Percentiles rank a stretch among this genome's conserved stretches.
phyloP scores from a whole-genome alignment of 2,888 invertebrate genomes.

The Cepaea hortensis region DNA sequence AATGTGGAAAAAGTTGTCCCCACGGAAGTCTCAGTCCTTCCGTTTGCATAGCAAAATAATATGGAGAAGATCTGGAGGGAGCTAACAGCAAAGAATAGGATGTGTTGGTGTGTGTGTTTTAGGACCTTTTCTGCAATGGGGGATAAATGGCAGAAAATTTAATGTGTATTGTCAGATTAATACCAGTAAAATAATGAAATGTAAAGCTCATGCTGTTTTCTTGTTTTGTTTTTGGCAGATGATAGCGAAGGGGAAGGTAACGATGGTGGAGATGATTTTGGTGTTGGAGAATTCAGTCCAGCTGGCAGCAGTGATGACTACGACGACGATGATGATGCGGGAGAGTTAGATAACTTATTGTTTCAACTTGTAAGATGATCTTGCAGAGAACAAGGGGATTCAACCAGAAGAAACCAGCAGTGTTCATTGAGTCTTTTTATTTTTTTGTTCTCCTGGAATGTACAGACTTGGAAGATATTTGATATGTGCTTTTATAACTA shows the following conservation, averaged over 20 bases:
- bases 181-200: background rate
- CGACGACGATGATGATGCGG: conserved; percentile 43
- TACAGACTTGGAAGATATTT: too few relatives aligned
- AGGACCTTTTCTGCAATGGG: background rate
- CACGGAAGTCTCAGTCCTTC: too few relatives aligned
- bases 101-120: too few relatives aligned
- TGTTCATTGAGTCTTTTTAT: background rate
- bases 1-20: too few relatives aligned
- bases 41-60: too few relatives aligned
- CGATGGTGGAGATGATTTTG: conserved; percentile 53
- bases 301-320: conserved; percentile 44
- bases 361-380: conserved; percentile 47
- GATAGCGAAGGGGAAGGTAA: conserved; percentile 33
- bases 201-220: background rate
- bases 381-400: background rate
- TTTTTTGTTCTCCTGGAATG: too few relatives aligned
- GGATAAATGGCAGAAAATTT: background rate
- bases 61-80: too few relatives aligned
- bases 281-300: conserved; percentile 57
- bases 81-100: too few relatives aligned
- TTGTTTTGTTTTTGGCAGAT: conserved; percentile 6
- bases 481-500: too few relatives aligned
- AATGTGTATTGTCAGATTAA: background rate
- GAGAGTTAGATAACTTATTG: conserved; percentile 45
- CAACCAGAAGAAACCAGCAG: background rate